Percentiles rank a stretch among this genome's conserved stretches.
Conservation (phyloP, 1,140 invertebrate genomes). For the Venturia canescens region DNA sequence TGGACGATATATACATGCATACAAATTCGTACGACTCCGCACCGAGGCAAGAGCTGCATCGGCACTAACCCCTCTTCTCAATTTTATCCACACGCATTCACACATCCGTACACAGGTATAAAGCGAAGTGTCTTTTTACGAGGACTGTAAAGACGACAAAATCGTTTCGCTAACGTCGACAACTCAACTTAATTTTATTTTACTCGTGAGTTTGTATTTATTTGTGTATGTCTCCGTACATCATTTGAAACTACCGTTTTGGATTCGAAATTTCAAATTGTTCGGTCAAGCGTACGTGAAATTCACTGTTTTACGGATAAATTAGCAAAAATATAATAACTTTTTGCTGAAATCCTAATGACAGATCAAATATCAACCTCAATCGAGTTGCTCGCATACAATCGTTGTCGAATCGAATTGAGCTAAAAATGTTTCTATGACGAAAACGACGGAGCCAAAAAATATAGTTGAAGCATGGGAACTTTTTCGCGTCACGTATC, state of each 20-base stretch:
- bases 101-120: not conserved
- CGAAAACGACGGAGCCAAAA: not conserved
- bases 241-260: not conserved
- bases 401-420: too few relatives aligned
- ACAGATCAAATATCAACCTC: too few relatives aligned
- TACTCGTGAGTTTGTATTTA: not conserved
- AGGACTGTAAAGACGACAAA: not conserved
- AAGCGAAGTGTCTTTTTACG: not conserved
- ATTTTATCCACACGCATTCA: not conserved
- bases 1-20: not conserved
- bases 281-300: too few relatives aligned
- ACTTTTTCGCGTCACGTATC: too few relatives aligned
- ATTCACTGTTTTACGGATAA: too few relatives aligned
- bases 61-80: too few relatives aligned
- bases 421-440: not conserved
- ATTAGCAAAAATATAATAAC: too few relatives aligned
- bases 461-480: not conserved
- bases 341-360: too few relatives aligned
- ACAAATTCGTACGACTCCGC: too few relatives aligned
- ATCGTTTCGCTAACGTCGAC: conserved; percentile 13
- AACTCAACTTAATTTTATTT: conserved; percentile 2
- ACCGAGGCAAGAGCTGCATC: too few relatives aligned
- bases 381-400: too few relatives aligned
- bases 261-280: not conserved
- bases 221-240: not conserved